phyloP scores from a whole-genome alignment of 1,140 invertebrate genomes.

The Atta cephalotes region DNA sequence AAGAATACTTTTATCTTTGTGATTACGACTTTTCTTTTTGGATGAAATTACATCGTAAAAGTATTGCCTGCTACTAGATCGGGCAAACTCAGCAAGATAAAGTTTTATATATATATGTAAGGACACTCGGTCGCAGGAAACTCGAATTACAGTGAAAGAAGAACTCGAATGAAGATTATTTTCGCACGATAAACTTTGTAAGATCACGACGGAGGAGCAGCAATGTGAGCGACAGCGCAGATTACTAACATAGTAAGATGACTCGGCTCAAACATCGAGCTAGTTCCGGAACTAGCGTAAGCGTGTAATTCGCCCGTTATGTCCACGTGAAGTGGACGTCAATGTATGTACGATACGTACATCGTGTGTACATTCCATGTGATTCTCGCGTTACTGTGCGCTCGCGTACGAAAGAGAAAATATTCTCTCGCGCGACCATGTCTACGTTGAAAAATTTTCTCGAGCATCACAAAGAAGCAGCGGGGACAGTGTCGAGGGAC shows the following conservation, averaged over 20 bases:
- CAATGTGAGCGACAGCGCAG: background rate
- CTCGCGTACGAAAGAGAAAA: slow-evolving; percentile 14
- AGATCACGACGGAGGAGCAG: slow-evolving; percentile 28
- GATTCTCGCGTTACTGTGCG: slow-evolving; percentile 59
- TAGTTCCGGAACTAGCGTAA: slow-evolving; percentile 55
- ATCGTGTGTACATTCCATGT: slow-evolving; percentile 39
- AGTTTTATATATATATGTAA: slow-evolving; percentile 23
- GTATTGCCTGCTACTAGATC: background rate
- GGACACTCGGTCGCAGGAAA: background rate
- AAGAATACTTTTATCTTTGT: background rate
- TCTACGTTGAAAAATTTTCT: slow-evolving; percentile 64
- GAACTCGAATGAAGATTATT: slow-evolving; percentile 67
- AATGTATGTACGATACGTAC: background rate
- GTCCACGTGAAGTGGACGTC: background rate
- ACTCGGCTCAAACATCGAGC: slow-evolving; percentile 53
- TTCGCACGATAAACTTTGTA: slow-evolving; percentile 65
- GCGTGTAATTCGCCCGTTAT: slow-evolving; percentile 45
- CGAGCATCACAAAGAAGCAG: slow-evolving; percentile 62
- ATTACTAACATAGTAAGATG: slow-evolving; percentile 10
- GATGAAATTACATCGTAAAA: background rate
- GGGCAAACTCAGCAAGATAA: slow-evolving; percentile 17
- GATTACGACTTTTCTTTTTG: background rate
- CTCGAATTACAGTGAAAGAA: slow-evolving; percentile 49
- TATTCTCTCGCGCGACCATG: slow-evolving; percentile 22
- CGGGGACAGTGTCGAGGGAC: slow-evolving; percentile 31